Base-by-base conservation (phyloP, 2,888 invertebrate species). In the Heliconius charithonia region DNA sequence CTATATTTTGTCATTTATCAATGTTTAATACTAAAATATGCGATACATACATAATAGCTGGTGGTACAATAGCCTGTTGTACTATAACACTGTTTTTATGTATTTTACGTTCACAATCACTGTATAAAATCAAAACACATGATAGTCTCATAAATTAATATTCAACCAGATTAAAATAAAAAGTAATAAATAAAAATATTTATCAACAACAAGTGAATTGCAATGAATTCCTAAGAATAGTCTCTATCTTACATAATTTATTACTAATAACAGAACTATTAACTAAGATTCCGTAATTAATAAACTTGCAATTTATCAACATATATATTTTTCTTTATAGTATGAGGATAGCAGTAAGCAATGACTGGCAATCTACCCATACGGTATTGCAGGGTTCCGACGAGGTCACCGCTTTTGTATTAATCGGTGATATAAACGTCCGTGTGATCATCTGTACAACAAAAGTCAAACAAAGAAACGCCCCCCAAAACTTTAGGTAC, bases 351-450 rank as follows among this genome's bases (percentile, higher is more conserved):
- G 62, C 78, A 67, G 78, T 78, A 78, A 78, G 27, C 66, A 59
- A 76, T 81, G 79, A 76, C 67, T 80, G 81, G 81, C 75, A 77
- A 78, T 76, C 67, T 77, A 59, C 67, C 37, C 76, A 56, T 25
- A 69, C 12, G n/a, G 29, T 76, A 78, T 78, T 59, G 66, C 75
- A 66, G 66, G 62, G 75, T 78, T 65, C 66, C 63, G 41, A 75
- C 69, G 80, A 80, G 81, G 81, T 80, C 81, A 81, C 76, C 72
- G 69, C 75, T 66, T 80, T 37, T 79, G 73, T 76, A 74, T 79
- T 74, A 78, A 77, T 78, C 66, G 41, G 70, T 71, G 78, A 63
- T 69, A 66, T 59, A 73, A 62, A 80, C 76, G 67, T 76, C 75
- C 73, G 56, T 62, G 78, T 62, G 25, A 73, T 32, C 37, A 16